Evolutionary conservation across 2,113 vertebrate species (phyloP), one percentile per base, ranked within the genome.

Genomic region (Dolichotis patagonum): DNA sequence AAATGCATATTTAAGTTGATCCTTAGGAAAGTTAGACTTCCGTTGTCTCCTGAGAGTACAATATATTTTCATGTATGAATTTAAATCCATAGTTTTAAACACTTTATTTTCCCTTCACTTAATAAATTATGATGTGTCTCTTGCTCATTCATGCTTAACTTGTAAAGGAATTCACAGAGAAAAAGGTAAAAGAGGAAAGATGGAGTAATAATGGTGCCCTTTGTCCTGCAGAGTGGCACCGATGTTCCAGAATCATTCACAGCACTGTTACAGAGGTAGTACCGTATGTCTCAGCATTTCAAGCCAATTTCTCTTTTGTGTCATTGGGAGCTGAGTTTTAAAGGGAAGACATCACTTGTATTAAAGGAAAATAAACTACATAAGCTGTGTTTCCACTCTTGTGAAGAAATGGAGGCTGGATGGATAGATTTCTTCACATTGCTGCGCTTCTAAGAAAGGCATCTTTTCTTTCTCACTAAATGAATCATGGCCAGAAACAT

Each of bases 141-240:
- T 75, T 78, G 1, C 43, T 8, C 7, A 88, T 77, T 85, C 54
- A 78, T 32, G 2, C 54, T 91, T 88, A 86, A 71, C 10, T 84
- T 78, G 6, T 63, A 85, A 49, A 65, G 3, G 1, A 80, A 32
- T 60, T 77, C 43, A 90, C 13, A 94, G 17, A 78, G 1, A 8
- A 28, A 90, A 56, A 46, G 0, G 9, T 63, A 28, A 56, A 58
- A 67, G 14, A 22, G 14, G 1, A 6, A 43, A 84, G 24, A 20
- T 41, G 14, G 20, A 75, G 77, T 60, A 81, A 20, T n/a, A 4
- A 32, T 60, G 16, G 16, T 3, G 2, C 2, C 22, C 0, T 0
- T 93, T 35, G 43, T 14, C 73, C 54, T 81, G n/a, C 7, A 17
- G 20, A 63, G 4, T 85, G 20, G 30, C 7, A 90, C 17, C 14